phyloP scores from a whole-genome alignment of 2,888 invertebrate species.

The Ochlodes sylvanus region DNA sequence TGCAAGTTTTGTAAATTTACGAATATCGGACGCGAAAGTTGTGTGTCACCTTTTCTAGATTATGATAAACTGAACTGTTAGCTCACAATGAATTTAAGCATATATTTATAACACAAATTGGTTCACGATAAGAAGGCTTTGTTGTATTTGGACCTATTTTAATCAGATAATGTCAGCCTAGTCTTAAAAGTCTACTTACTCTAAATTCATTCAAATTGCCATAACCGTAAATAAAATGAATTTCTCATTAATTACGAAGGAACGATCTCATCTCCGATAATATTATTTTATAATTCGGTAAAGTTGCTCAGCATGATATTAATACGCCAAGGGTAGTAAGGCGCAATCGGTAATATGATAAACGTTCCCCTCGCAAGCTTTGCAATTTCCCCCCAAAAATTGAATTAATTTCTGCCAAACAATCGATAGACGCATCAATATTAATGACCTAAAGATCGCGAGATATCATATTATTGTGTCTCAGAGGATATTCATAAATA shows the following conservation, averaged over 20 bases:
- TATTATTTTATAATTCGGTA: conserved; percentile 60
- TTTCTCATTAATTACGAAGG: conserved; percentile 21
- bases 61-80: too few relatives aligned
- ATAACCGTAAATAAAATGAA: conserved; percentile 2
- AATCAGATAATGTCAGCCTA: too few relatives aligned
- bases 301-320: conserved; percentile 69
- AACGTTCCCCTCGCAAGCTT: conserved; percentile 53
- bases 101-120: too few relatives aligned
- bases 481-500: neutral
- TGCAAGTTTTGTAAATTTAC: too few relatives aligned
- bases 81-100: too few relatives aligned
- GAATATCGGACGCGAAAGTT: too few relatives aligned
- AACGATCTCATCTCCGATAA: conserved; percentile 29
- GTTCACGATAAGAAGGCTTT: too few relatives aligned
- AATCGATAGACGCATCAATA: conserved; percentile 68
- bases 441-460: conserved; percentile 56
- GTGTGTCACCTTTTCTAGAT: too few relatives aligned
- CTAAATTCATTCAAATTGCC: neutral
- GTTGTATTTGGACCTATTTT: too few relatives aligned
- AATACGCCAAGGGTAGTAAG: conserved; percentile 67
- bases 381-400: conserved; percentile 62
- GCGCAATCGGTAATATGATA: conserved; percentile 79
- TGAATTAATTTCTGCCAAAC: conserved; percentile 75
- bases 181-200: neutral
- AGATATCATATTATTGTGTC: conserved; percentile 2